Percentiles rank a stretch among this genome's conserved stretches.
Evolutionary conservation across 2,113 vertebrate genomes (phyloP).

Genomic region (Mormyrus iriodes): DNA sequence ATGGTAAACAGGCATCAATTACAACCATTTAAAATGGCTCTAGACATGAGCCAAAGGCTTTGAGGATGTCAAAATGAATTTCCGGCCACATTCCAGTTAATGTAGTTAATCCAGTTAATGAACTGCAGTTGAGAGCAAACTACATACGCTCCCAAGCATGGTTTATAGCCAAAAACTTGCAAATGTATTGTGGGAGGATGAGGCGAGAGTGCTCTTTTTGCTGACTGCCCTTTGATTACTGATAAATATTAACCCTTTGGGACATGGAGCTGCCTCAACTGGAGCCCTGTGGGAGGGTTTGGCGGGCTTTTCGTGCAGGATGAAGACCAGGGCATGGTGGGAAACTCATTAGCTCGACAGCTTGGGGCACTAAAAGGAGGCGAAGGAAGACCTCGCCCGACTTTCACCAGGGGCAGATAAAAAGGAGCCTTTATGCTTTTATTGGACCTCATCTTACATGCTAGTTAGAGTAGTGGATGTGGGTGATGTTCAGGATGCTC

Average conservation of each 20-base stretch:
- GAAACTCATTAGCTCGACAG: constrained; percentile 3
- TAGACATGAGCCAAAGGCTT: constrained; percentile 68
- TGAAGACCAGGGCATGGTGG: neutral
- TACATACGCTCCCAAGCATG: constrained; percentile 59
- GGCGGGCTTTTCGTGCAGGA: neutral
- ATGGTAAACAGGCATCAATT: constrained; percentile 73
- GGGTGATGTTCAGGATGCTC: neutral
- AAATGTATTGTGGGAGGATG: constrained; percentile 71
- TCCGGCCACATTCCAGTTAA: constrained; percentile 59
- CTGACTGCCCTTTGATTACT: constrained; percentile 59
- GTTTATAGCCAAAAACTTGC: constrained; percentile 73
- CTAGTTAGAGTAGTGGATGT: neutral
- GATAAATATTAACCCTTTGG: constrained; percentile 23
- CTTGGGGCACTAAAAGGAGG: neutral
- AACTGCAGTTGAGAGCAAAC: constrained; percentile 46
- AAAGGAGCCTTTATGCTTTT: neutral
- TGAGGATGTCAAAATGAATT: constrained; percentile 71
- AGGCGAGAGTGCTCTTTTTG: constrained; percentile 54
- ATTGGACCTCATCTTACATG: neutral
- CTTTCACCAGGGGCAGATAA: neutral
- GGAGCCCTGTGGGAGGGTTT: neutral
- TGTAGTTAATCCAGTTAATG: constrained; percentile 77
- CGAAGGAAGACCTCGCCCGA: neutral
- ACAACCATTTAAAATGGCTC: constrained; percentile 71
- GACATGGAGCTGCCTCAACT: neutral